phyloP scores from a whole-genome alignment of 2,797 vertebrate genomes.

The Orientallactaga sibirica region DNA sequence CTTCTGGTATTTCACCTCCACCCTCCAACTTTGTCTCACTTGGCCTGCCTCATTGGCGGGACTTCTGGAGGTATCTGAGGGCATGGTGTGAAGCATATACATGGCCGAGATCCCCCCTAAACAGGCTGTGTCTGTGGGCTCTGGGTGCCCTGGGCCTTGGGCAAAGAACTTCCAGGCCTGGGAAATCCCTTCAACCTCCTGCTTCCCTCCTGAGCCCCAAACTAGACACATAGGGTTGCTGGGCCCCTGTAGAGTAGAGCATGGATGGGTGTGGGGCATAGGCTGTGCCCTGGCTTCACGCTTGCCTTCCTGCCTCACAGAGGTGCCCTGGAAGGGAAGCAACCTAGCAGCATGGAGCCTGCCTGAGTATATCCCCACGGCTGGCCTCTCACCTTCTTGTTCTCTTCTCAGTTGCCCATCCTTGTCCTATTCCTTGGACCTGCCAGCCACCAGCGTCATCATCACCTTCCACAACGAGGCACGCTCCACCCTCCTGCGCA shows the following conservation, averaged over 20 bases:
- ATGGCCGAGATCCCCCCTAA: neutral
- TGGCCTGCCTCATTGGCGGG: neutral
- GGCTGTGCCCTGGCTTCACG: neutral
- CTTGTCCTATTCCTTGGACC: constrained; percentile 92
- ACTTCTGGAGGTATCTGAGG: no score
- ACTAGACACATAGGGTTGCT: neutral
- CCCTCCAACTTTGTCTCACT: neutral
- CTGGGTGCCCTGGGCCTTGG: neutral
- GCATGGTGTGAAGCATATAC: neutral
- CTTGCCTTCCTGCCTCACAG: neutral
- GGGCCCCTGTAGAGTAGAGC: neutral
- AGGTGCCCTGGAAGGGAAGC: neutral
- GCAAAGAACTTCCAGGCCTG: neutral
- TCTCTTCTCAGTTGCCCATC: constrained; percentile 92
- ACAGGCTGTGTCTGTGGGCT: neutral
- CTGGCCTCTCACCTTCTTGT: constrained; percentile 32
- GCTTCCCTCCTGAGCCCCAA: neutral
- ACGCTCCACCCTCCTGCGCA: constrained; percentile 96
- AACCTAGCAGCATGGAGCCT: neutral
- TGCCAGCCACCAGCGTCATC: constrained; percentile 95
- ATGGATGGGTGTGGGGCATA: rapidly evolving
- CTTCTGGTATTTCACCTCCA: rapidly evolving
- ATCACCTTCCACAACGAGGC: constrained; percentile 99
- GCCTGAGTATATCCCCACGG: neutral
- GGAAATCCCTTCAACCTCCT: neutral